Evolutionary conservation across 2,113 vertebrate genomes (phyloP).

Genomic region (Marcusenius ussheri): DNA sequence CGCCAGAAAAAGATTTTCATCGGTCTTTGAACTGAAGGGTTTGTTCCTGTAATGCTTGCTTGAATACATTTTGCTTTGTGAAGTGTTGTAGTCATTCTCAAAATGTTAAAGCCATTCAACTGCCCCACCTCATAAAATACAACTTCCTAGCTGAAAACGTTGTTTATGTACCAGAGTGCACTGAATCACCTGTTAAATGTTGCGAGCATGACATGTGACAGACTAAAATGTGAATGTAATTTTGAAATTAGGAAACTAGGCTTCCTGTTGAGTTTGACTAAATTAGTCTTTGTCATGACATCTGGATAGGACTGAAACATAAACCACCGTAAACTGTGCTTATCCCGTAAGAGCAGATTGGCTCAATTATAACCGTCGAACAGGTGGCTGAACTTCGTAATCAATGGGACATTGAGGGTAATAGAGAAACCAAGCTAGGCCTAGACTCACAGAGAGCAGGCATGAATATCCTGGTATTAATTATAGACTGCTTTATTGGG

Average conservation of each 20-base stretch:
- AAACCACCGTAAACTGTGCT: constrained; percentile 1
- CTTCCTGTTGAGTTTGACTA: constrained; percentile 10
- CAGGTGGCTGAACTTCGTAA: constrained; percentile 10
- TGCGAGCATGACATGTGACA: neutral
- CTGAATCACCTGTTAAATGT: neutral
- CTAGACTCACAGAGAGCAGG: neutral
- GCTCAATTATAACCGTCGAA: neutral
- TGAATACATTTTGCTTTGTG: neutral
- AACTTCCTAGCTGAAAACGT: neutral
- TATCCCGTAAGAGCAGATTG: neutral
- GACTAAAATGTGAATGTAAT: neutral
- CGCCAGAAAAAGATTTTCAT: neutral
- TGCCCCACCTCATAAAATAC: neutral
- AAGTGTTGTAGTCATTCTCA: neutral
- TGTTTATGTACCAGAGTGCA: neutral
- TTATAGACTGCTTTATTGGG: neutral
- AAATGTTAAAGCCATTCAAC: neutral
- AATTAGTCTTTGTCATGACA: constrained; percentile 3
- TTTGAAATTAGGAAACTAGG: neutral
- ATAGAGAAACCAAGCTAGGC: neutral
- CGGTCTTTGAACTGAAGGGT: neutral
- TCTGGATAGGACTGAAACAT: neutral
- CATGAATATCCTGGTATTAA: neutral
- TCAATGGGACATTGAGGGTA: neutral
- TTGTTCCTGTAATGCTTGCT: neutral